Conservation (phyloP, 2,888 invertebrate species). For the Melinaea marsaeus region DNA sequence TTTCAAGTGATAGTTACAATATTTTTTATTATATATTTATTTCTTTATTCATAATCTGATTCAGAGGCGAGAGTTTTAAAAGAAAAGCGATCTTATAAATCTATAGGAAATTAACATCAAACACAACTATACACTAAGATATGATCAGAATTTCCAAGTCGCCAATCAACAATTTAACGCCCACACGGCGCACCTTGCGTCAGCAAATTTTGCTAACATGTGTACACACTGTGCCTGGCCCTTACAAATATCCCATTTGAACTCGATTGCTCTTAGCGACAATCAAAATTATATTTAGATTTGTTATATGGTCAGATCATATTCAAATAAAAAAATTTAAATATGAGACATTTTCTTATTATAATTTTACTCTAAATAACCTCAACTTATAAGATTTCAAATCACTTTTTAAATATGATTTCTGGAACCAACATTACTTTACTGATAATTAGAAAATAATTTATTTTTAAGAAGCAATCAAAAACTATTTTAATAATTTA, state of each 20-base stretch:
- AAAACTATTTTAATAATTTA: neutral
- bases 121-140: neutral
- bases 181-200: constrained; percentile 70
- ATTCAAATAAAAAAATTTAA: too few relatives aligned
- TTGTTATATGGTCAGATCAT: neutral
- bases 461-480: neutral
- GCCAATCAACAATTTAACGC: constrained; percentile 69
- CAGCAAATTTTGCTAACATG: constrained; percentile 77
- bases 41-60: too few relatives aligned
- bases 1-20: too few relatives aligned
- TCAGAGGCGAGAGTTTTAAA: neutral
- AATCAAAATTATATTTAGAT: neutral
- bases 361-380: too few relatives aligned
- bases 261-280: constrained; percentile 6
- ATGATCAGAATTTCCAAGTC: constrained; percentile 35
- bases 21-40: too few relatives aligned
- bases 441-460: neutral
- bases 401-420: neutral
- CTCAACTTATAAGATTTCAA: too few relatives aligned
- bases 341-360: too few relatives aligned
- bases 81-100: neutral
- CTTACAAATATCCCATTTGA: constrained; percentile 65
- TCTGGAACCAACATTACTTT: too few relatives aligned
- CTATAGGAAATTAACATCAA: neutral
- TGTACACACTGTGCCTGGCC: constrained; percentile 69